phyloP scores from a whole-genome alignment of 2,113 vertebrate species.

The Pygoscelis antarcticus region DNA sequence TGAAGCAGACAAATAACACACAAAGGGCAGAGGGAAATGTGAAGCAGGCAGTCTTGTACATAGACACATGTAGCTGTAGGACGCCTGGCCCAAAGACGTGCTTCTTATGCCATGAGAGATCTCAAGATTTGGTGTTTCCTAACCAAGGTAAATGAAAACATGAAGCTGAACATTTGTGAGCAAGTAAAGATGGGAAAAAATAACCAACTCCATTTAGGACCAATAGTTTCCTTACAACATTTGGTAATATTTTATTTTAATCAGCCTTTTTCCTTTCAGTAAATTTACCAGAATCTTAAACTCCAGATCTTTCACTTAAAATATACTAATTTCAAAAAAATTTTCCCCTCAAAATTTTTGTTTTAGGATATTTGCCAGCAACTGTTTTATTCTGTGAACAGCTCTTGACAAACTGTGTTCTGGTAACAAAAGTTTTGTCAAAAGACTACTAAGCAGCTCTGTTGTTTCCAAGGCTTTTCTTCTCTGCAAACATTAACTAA shows the following conservation, averaged over 20 bases:
- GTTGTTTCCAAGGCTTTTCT: background rate
- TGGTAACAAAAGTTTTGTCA: background rate
- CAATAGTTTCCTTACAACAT: background rate
- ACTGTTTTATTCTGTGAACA: background rate
- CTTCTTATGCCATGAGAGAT: background rate
- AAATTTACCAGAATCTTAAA: background rate
- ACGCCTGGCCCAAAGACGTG: background rate
- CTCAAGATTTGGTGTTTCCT: background rate
- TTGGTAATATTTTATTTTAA: conserved; percentile 3
- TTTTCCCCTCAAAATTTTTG: background rate
- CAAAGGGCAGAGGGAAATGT: background rate
- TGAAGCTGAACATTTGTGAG: background rate
- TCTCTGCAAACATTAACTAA: background rate
- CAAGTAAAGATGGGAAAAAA: background rate
- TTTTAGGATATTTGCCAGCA: background rate
- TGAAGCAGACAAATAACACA: background rate
- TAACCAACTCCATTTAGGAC: background rate
- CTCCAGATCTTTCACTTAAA: background rate
- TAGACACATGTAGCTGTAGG: background rate
- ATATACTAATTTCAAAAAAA: background rate
- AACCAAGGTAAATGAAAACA: conserved; percentile 10
- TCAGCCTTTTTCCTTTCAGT: background rate
- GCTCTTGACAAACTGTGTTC: background rate
- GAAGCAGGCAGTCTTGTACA: background rate
- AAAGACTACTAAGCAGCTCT: background rate